Conservation (phyloP, 2,888 invertebrate species). For the Beris morrisii region DNA sequence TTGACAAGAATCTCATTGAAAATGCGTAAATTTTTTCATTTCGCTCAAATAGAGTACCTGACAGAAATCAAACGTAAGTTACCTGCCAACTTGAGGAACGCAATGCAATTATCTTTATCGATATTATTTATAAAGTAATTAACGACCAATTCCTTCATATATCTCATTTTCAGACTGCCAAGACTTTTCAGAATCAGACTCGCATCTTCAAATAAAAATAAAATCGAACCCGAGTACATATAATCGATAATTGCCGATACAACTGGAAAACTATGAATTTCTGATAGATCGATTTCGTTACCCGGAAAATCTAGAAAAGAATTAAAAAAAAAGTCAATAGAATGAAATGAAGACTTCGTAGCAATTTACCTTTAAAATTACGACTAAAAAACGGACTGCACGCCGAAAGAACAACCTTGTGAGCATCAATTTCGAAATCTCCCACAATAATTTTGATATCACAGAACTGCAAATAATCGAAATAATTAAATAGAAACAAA, state of each 20-base stretch:
- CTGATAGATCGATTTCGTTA: not conserved
- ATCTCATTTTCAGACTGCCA: constrained; percentile 15
- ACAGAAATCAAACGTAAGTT: not conserved
- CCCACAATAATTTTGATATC: constrained; percentile 9
- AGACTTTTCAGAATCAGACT: constrained; percentile 11
- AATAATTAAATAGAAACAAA: not conserved
- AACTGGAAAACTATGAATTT: not conserved
- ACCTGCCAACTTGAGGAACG: constrained; percentile 17
- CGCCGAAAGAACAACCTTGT: not conserved
- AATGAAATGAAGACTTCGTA: not conserved
- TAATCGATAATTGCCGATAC: no score
- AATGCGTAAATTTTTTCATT: not conserved
- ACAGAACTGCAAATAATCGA: constrained; percentile 9
- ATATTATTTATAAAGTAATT: constrained; percentile 11
- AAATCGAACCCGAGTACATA: no score
- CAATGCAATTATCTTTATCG: constrained; percentile 17
- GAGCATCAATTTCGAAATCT: constrained; percentile 10
- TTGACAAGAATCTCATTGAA: not conserved
- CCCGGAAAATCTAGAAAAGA: not conserved
- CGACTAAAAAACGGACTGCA: constrained; percentile 20
- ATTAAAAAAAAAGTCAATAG: not conserved
- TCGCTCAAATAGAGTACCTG: not conserved
- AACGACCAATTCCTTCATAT: not conserved
- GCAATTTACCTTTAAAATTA: not conserved
- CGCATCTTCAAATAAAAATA: not conserved